phyloP scores from a whole-genome alignment of 2,113 vertebrate species.

The Oceanites oceanicus region DNA sequence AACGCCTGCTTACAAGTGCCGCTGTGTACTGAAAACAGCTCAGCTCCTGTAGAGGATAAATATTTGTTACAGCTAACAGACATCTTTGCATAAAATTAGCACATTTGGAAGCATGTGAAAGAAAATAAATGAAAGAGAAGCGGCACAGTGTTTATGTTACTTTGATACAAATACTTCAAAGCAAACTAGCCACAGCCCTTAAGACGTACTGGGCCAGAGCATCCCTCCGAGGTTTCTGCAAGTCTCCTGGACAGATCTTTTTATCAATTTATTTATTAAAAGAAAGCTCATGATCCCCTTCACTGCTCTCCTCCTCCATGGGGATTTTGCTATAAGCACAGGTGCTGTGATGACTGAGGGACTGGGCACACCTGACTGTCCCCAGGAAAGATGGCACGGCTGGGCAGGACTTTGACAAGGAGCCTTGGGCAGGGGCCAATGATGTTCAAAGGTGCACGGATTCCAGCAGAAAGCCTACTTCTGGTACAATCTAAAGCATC shows the following conservation, averaged over 20 bases:
- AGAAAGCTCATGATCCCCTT: background rate
- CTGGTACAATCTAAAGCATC: background rate
- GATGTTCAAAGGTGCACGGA: background rate
- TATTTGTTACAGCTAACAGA: slow-evolving; percentile 32
- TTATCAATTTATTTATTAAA: background rate
- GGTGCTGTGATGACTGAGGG: background rate
- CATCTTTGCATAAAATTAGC: slow-evolving; percentile 18
- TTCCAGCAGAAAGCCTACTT: background rate
- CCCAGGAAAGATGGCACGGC: background rate
- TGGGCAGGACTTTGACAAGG: background rate
- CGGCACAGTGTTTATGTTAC: background rate
- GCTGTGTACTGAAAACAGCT: background rate
- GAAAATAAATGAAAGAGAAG: slow-evolving; percentile 23
- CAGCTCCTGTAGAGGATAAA: background rate
- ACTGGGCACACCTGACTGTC: background rate
- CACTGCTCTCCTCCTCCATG: background rate
- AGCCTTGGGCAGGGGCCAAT: background rate
- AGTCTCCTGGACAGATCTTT: background rate
- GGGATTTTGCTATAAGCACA: background rate
- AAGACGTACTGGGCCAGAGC: background rate
- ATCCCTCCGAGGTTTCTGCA: background rate
- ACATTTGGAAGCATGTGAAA: slow-evolving; percentile 32
- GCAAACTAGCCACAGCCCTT: background rate
- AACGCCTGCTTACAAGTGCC: background rate
- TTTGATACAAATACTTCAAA: slow-evolving; percentile 34